Conservation (phyloP, 2,888 invertebrate species). For the Pseudococcus longispinus region DNA sequence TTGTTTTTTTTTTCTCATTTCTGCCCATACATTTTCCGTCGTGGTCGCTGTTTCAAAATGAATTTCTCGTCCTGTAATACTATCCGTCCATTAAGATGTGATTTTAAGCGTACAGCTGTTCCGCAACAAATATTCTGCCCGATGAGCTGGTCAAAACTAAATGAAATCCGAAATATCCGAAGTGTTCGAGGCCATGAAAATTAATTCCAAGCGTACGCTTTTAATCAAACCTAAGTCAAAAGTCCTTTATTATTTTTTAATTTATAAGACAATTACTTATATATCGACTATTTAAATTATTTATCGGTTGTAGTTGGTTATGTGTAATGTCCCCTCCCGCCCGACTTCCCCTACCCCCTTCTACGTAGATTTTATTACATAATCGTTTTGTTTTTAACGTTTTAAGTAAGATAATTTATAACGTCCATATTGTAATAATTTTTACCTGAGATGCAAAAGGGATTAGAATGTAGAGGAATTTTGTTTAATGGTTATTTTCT, state of each 20-base stretch:
- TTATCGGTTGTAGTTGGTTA: constrained; percentile 23
- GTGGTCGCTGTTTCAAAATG: background rate
- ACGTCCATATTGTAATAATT: constrained; percentile 28
- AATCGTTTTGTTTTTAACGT: background rate
- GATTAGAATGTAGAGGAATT: background rate
- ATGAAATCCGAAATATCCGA: background rate
- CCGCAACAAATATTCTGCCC: background rate
- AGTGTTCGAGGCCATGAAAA: background rate
- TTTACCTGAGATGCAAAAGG: background rate
- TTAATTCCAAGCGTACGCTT: background rate
- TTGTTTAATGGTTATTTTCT: constrained; percentile 18
- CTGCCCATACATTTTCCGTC: constrained; percentile 1
- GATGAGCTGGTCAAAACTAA: background rate
- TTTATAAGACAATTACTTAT: background rate
- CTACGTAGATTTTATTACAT: background rate
- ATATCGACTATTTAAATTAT: background rate
- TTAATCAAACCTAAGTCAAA: constrained; percentile 30
- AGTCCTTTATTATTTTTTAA: constrained; percentile 5
- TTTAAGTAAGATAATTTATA: background rate
- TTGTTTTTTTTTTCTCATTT: background rate
- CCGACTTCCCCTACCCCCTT: background rate
- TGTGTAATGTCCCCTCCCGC: background rate
- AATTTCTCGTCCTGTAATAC: constrained; percentile 9
- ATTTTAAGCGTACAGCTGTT: constrained; percentile 24
- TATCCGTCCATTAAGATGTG: constrained; percentile 33